Conservation (phyloP, 2,113 vertebrate genomes). For the Aythya baeri region DNA sequence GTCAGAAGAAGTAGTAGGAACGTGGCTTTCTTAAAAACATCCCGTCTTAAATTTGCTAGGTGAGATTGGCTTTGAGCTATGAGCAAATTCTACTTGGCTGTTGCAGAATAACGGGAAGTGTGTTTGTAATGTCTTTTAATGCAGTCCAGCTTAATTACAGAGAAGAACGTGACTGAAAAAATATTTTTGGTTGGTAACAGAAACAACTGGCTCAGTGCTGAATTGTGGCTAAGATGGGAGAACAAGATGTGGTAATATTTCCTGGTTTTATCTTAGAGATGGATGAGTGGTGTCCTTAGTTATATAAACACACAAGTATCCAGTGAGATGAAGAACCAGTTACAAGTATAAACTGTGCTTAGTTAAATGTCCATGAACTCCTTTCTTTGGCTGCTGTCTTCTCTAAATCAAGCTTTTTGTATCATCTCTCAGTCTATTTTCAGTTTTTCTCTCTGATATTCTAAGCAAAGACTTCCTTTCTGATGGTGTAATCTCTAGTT, state of each 20-base stretch:
- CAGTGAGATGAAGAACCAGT: background rate
- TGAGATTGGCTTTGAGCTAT: background rate
- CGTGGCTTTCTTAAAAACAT: background rate
- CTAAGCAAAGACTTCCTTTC: too few relatives aligned
- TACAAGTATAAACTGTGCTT: background rate
- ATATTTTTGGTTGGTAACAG: background rate
- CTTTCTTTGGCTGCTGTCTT: background rate
- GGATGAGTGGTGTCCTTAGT: background rate
- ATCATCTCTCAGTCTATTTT: background rate
- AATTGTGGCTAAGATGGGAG: background rate
- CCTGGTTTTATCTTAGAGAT: background rate
- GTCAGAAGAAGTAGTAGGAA: background rate
- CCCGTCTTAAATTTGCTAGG: background rate
- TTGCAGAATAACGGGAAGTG: background rate
- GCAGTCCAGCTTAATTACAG: background rate
- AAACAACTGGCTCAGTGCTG: background rate
- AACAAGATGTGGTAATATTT: background rate
- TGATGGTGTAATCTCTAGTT: too few relatives aligned
- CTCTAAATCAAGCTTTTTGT: background rate
- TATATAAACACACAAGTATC: background rate
- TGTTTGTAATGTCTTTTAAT: background rate
- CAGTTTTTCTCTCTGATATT: background rate
- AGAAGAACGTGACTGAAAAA: background rate
- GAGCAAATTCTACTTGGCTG: background rate
- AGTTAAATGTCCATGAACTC: background rate